Conservation (phyloP, 2,888 invertebrate species). For the Melitaea athalia region DNA sequence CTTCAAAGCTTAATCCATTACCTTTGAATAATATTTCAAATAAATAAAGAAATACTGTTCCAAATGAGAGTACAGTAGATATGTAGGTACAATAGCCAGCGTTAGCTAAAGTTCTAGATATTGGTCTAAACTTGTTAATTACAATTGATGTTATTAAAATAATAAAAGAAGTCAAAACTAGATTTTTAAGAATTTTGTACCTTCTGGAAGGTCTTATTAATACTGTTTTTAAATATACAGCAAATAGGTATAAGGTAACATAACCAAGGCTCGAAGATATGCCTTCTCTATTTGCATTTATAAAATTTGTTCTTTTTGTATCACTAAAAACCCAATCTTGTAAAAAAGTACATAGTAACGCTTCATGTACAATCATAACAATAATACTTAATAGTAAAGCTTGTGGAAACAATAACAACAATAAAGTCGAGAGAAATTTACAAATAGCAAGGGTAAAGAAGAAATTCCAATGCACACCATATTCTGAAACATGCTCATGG, state of each 20-base stretch:
- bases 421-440: constrained; percentile 86
- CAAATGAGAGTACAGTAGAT: constrained; percentile 83
- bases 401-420: constrained; percentile 80
- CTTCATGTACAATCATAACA: constrained; percentile 85
- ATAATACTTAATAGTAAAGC: constrained; percentile 81
- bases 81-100: constrained; percentile 91
- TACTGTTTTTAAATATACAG: constrained; percentile 84
- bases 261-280: constrained; percentile 93
- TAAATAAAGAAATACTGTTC: constrained; percentile 80
- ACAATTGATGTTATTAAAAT: constrained; percentile 74
- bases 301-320: constrained; percentile 79
- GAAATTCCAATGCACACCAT: constrained; percentile 99
- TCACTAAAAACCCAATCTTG: constrained; percentile 87
- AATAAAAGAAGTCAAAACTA: constrained; percentile 47
- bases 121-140: constrained; percentile 77
- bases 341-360: constrained; percentile 83
- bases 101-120: constrained; percentile 93
- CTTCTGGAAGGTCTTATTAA: constrained; percentile 64
- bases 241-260: constrained; percentile 90
- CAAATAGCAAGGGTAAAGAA: constrained; percentile 95
- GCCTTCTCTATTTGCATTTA: constrained; percentile 96
- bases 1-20: constrained; percentile 44
- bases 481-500: constrained; percentile 94
- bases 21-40: constrained; percentile 76
- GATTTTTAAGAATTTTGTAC: constrained; percentile 44